Evolutionary conservation across 2,888 invertebrate genomes (phyloP), one percentile per base, ranked within the genome.

Genomic region (Chromoteleia sp.): DNA sequence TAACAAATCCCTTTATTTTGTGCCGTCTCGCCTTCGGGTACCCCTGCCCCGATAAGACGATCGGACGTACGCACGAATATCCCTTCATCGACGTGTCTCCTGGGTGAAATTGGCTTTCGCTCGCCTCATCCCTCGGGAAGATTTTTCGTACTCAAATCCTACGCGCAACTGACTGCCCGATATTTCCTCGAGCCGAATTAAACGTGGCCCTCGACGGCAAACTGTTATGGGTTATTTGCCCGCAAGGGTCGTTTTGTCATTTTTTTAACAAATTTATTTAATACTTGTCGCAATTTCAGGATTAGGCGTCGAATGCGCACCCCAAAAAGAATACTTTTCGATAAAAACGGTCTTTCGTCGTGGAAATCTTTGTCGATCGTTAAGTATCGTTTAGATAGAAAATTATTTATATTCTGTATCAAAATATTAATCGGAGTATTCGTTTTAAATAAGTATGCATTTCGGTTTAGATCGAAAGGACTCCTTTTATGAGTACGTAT

Each of bases 81-180:
- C 70, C 81, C 71, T 80, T 80, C 79, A 67, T 79, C 59, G 59
- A 71, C 71, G 67, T 81, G 75, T 88, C 88, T 88, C 89, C 67
- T 77, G 88, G 86, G 88, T 85, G 84, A 88, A 87, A 89, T 89
- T 88, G 87, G 85, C 86, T 86, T 83, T 76, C 78, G 73, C 79
- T 80, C 77, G 76, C 68, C 65, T 70, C 71, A 71, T 74, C 83
- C 77, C 81, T 58, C 39, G 75, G 84, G 81, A 83, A 82, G 76
- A 83, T 84, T 85, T 81, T 83, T 74, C 77, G 21, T 59, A 25
- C 59, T 41, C 33, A 14, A 58, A 79, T 79, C 59, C 59, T 79
- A 30, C 63, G 19, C 63, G 14, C 63, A 77, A 68, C 61, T 67
- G 30, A 73, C 78, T 73, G 36, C 25, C 65, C 65, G 39, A 67